These are phyloP conservation scores for Carduelis carduelis DNA, from an alignment of 2,797 vertebrate genomes.

Conservation along the genomic window DNA sequence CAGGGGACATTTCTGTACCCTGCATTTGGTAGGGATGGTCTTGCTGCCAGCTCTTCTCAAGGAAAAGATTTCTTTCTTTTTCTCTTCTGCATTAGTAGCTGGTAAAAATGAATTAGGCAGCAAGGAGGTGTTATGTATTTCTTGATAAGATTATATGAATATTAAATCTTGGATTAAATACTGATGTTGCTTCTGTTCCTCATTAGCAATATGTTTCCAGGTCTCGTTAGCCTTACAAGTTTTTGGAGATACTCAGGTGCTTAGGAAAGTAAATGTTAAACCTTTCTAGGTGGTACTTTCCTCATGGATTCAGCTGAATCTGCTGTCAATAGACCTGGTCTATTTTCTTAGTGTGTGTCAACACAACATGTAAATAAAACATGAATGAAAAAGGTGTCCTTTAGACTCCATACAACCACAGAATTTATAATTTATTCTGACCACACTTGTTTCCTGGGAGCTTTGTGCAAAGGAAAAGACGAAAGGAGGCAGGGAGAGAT, in stretches of 20 bases:
- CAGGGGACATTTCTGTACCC: not conserved
- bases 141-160: not conserved
- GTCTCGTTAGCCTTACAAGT: not conserved
- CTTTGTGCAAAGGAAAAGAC: slow-evolving; percentile 6
- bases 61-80: not conserved
- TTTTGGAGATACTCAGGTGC: not conserved
- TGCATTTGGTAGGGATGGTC: not conserved
- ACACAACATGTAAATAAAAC: slow-evolving; percentile 22
- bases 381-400: slow-evolving; percentile 19
- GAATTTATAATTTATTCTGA: slow-evolving; percentile 18
- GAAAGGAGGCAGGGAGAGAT: not conserved
- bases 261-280: not conserved
- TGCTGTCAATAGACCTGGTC: not conserved
- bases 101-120: not conserved
- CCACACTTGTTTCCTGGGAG: slow-evolving; percentile 3
- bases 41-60: not conserved
- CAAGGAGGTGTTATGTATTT: not conserved
- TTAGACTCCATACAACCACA: not conserved
- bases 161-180: not conserved
- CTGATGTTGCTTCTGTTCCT: not conserved
- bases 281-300: not conserved
- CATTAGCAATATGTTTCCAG: not conserved
- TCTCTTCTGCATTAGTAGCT: not conserved
- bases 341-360: slow-evolving; percentile 34
- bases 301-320: not conserved